Base-by-base conservation (phyloP, 2,888 invertebrate species). In the Sepioteuthis lessoniana region DNA sequence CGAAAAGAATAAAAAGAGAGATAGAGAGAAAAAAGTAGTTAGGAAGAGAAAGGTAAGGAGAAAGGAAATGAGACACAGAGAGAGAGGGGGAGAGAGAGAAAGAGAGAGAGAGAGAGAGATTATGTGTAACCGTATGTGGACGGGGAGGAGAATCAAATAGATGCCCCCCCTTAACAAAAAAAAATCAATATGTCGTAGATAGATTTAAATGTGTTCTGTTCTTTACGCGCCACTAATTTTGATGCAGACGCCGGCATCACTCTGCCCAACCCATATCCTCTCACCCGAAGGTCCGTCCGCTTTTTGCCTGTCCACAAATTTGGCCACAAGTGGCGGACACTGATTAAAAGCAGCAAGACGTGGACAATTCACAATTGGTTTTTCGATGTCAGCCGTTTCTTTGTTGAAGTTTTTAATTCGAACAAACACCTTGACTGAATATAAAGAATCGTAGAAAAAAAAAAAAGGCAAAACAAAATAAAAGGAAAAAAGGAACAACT, bases 201-300 rank as follows among this genome's bases (percentile, higher is more conserved):
- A 35, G 76, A 76, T 76, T 76, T 76, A 76, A 76, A 76, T n/a
- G 76, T 76, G 76, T 76, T 76, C 76, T 76, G 76, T 76, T 35
- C n/a, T 76, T 76, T 76, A 76, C 76, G n/a, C 76, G 16, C 76
- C n/a, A 76, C 76, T 76, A 76, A 76, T 76, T 76, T 76, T n/a
- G 76, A 76, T 19, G 13, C 35, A 76, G 76, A 76, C 76, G 76
- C n/a, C 76, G n/a, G n/a, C n/a, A 35, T 35, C 16, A 10, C n/a
- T n/a, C n/a, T 35, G 16, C 4, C 10, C 35, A 16, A 2, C 16
- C 13, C 76, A 16, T 13, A n/a, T 16, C n/a, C n/a, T 13, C 76
- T n/a, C 13, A 76, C 10, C 16, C 2, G 19, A n/a, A 31, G 8
- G 76, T 76, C 76, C 76, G 76, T n/a, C n/a, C n/a, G 1, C n/a